Base-by-base conservation (phyloP, 2,888 invertebrate species). In the Sycophila texana region DNA sequence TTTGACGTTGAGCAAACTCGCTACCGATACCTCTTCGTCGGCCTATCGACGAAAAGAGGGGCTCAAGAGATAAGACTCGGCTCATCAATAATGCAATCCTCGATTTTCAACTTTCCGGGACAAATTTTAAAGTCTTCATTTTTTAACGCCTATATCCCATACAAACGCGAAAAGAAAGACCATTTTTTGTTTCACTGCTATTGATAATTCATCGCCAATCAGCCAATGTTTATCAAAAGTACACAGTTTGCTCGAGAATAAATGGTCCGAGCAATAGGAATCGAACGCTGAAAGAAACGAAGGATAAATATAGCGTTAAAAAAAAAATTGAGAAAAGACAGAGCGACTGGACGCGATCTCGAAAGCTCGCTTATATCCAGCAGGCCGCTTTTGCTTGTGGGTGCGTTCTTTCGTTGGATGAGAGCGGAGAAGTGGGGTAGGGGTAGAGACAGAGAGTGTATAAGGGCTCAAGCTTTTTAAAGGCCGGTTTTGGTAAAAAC, bases 81-180 rank as follows among this genome's bases (percentile, higher is more conserved):
- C 75, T 80, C 81, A 39, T 88, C 83, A 88, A 88, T 88, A 87
- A 88, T 87, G 86, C 85, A 87, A 78, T 82, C 83, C 88, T 87
- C 87, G 86, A 87, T 86, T 87, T 87, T 85, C 85, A 82, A 86
- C 84, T 87, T 87, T 86, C 86, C 85, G 77, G 81, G 83, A 47
- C 53, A 26, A 85, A 86, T 85, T 86, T 86, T 84, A 79, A 82
- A 84, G 49, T 55, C 71, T 57, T 47, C 30, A 39, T 60, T 16
- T 71, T 77, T 26, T 13, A 14, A 20, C 20, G 47, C 20, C 20
- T 4, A 20, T n/a, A 70, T 68, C n/a, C 39, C 68, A n/a, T 18
- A 53, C 10, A 61, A 53, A 22, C n/a, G 18, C 16, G 5, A 39
- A 5, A 12, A 61, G 16, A 16, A 22, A 60, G 7, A 13, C 18